Evolutionary conservation across 2,888 invertebrate species (phyloP), one percentile per base, ranked within the genome.

Genomic region (Drosophila koepferae): DNA sequence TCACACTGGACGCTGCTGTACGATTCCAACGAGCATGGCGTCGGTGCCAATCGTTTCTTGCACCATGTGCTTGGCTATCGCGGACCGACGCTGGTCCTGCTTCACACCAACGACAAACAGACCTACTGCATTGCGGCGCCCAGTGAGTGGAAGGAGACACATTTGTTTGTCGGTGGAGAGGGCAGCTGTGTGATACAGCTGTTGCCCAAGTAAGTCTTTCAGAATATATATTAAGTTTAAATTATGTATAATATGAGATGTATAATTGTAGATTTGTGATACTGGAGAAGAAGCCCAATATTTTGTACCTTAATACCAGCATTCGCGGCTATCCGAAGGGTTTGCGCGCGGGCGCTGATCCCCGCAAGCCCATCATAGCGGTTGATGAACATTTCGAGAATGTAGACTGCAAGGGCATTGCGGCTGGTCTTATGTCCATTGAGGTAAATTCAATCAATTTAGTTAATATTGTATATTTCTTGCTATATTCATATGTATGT

Each of bases 1-100:
- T 96, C 96, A 65, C 97, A 97, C 93, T 98, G 98, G 98, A 95
- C 95, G 61, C 94, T 96, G 72, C 94, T 98, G 60, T 98, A 98
- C 94, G 95, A 96, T 88, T 97, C 97, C 63, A 95, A 96, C 84
- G 96, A 97, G 71, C 97, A 98, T 93, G 98, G 98, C 0, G 94
- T 96, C n/a, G 98, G 98, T 34, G 95, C 96, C 64, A 98, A 98
- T 94, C 95, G 97, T 81, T 98, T 98, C 93, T 94, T 97, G 83
- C 97, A 98, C 91, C 98, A 98, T 93, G 97, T 98, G 6, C 94
- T 97, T 23, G 93, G 93, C 7, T 93, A 93, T 75, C 90, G 95
- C 60, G 96, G 96, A 0, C 95, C 96, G 0, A 95, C 96, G 0
- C 89, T 96, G 65, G 94, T 95, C 71, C 91, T 96, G 69, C 80